Percentiles rank a stretch among this genome's conserved stretches.
Conservation (phyloP, 2,797 vertebrate species). For the Rhynchotus rufescens region DNA sequence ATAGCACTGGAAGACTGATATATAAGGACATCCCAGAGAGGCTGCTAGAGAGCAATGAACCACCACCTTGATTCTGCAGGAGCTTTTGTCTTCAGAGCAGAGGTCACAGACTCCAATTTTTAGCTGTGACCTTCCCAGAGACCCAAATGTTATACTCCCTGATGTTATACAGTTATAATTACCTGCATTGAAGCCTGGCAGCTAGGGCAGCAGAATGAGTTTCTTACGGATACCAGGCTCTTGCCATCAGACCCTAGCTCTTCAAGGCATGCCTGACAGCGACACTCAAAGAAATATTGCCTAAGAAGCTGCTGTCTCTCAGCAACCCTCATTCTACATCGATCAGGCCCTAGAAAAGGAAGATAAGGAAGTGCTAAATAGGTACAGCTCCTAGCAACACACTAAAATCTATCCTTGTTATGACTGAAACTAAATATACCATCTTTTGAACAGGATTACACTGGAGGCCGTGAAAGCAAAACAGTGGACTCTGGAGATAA, state of each 20-base stretch:
- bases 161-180: not conserved
- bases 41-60: not conserved
- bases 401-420: not conserved
- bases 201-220: slow-evolving; percentile 82
- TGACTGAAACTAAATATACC: not conserved
- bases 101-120: not conserved
- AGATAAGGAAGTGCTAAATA: not conserved
- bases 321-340: slow-evolving; percentile 80
- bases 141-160: not conserved
- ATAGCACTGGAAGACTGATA: not conserved
- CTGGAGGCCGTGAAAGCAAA: not conserved
- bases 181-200: slow-evolving; percentile 86
- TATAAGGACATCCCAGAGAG: not conserved
- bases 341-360: slow-evolving; percentile 84
- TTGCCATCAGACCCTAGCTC: slow-evolving; percentile 57
- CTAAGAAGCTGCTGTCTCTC: slow-evolving; percentile 86
- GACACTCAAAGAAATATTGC: slow-evolving; percentile 94
- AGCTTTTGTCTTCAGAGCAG: not conserved
- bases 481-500: not conserved
- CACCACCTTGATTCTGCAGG: not conserved
- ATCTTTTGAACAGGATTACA: not conserved
- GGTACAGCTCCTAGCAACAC: not conserved
- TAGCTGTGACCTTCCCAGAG: not conserved
- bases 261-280: slow-evolving; percentile 84
- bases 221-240: not conserved